These are phyloP conservation scores for Tetrao urogallus DNA, from an alignment of 2,113 vertebrate genomes.

Conservation along the genomic window DNA sequence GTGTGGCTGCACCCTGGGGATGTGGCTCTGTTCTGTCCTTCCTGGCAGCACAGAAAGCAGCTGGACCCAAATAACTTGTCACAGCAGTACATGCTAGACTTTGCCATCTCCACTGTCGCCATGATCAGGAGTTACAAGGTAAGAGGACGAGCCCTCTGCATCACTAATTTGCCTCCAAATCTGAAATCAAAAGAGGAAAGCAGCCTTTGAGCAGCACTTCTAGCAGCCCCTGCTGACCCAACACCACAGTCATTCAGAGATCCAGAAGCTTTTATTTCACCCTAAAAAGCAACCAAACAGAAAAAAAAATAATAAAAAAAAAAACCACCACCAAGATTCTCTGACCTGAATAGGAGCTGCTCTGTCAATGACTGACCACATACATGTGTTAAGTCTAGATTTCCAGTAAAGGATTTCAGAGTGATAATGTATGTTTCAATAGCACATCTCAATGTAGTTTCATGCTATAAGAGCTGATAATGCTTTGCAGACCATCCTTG, in stretches of 20 bases:
- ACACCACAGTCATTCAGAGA: rapidly evolving
- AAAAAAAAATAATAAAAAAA: too few species aligned
- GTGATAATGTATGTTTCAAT: conserved; percentile 12
- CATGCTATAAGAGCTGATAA: background rate
- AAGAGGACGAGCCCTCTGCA: background rate
- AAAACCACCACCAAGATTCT: rapidly evolving
- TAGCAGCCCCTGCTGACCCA: background rate
- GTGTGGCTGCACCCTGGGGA: rapidly evolving
- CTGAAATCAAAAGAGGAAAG: rapidly evolving
- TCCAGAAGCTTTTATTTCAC: background rate
- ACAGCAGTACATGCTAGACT: background rate
- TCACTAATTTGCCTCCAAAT: rapidly evolving
- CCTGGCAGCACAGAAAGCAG: background rate
- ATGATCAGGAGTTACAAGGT: rapidly evolving
- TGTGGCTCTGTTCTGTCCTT: background rate
- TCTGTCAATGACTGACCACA: background rate
- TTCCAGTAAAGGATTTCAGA: conserved; percentile 39
- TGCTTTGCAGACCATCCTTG: background rate
- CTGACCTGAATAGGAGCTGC: background rate
- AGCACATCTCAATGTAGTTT: background rate
- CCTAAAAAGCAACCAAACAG: background rate
- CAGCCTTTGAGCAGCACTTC: rapidly evolving
- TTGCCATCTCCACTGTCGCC: background rate
- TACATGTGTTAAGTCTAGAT: rapidly evolving
- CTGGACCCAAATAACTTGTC: rapidly evolving